phyloP scores from a whole-genome alignment of 2,797 vertebrate species.

The Corythornis leucogaster region DNA sequence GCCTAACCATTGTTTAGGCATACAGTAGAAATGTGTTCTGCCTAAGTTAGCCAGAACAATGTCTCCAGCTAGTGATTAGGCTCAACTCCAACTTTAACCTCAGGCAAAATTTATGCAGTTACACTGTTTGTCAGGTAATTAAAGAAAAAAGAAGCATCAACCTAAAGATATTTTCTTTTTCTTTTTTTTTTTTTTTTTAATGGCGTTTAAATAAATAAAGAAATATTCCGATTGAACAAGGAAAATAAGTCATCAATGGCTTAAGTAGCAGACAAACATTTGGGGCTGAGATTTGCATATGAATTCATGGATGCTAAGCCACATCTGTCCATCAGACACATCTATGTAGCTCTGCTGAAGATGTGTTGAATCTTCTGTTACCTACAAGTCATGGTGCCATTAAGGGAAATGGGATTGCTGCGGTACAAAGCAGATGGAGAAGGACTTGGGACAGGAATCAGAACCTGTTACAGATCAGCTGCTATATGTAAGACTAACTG shows the following conservation, averaged over 20 bases:
- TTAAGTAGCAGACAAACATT: neutral
- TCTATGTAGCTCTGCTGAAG: neutral
- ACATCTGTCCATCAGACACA: neutral
- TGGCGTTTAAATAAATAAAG: constrained; percentile 13
- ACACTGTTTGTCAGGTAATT: constrained; percentile 72
- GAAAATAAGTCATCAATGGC: neutral
- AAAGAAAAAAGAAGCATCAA: constrained; percentile 65
- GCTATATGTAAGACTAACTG: neutral
- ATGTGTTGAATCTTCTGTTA: neutral
- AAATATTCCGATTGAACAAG: neutral
- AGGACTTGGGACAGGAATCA: neutral
- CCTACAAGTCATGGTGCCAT: neutral
- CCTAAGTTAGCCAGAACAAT: constrained; percentile 80
- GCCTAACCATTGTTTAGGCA: constrained; percentile 71
- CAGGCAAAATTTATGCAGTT: constrained; percentile 73
- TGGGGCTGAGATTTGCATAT: neutral
- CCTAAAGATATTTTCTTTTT: neutral
- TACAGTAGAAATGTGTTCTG: constrained; percentile 74
- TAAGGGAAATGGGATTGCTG: neutral
- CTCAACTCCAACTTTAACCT: constrained; percentile 75
- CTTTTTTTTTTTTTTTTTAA: neutral
- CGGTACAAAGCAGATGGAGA: neutral
- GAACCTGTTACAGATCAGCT: neutral
- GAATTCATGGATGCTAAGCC: neutral
- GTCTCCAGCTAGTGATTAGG: constrained; percentile 77